Percentiles rank a stretch among this genome's conserved stretches.
Evolutionary conservation across 1,140 invertebrate genomes (phyloP).

Genomic region (Meloidogyne floridensis): DNA sequence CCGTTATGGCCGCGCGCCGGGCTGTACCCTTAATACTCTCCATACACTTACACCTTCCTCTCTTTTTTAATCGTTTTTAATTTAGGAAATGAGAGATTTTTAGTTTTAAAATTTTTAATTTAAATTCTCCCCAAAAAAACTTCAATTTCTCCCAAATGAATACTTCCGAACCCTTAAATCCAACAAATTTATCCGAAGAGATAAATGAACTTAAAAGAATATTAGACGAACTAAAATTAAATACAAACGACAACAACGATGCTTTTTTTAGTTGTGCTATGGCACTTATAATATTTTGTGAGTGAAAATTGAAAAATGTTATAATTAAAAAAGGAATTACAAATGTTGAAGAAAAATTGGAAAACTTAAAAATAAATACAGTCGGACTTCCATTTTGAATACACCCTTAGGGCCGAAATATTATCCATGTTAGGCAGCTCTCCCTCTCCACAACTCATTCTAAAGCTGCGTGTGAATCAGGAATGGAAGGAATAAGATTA

Average conservation of each 20-base stretch:
- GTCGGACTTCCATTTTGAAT: too few species aligned
- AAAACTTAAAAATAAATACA: too few species aligned
- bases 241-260: conserved; percentile 44
- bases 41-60: background rate
- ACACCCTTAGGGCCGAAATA: too few species aligned
- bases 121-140: background rate
- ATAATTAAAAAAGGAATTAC: background rate
- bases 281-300: conserved; percentile 57
- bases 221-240: conserved; percentile 27
- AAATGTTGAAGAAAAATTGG: too few species aligned
- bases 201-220: conserved; percentile 8
- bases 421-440: too few species aligned
- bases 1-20: too few species aligned
- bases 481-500: too few species aligned
- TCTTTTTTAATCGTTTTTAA: background rate
- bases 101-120: too few species aligned
- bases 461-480: too few species aligned
- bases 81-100: too few species aligned
- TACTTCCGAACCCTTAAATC: background rate
- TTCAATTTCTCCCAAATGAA: background rate
- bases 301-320: conserved; percentile 6
- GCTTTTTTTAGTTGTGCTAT: conserved; percentile 56
- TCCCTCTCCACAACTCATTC: too few species aligned
- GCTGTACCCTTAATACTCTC: too few species aligned
- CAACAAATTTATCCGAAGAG: conserved; percentile 28